Percentiles rank a stretch among this genome's conserved stretches.
These are phyloP conservation scores for Tetranychus truncatus DNA, from an alignment of 2,888 invertebrate genomes.

Conservation along the genomic window DNA sequence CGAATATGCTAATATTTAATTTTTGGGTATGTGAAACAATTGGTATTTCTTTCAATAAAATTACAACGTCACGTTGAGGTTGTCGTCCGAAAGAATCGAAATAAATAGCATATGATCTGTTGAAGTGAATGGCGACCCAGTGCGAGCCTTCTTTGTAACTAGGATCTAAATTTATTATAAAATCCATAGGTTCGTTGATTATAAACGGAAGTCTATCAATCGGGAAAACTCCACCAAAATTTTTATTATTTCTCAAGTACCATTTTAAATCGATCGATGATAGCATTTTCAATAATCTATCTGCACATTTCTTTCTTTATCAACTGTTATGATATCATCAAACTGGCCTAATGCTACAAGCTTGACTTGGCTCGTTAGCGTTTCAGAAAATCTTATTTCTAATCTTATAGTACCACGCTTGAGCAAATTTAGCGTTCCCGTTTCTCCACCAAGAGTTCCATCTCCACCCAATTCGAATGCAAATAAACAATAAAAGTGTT, in stretches of 20 bases:
- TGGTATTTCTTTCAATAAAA: too few species aligned
- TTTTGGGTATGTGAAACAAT: too few species aligned
- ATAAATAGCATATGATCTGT: not conserved
- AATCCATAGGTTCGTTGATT: not conserved
- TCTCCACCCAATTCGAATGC: not conserved
- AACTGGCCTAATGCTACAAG: not conserved
- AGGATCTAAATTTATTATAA: not conserved
- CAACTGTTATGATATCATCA: not conserved
- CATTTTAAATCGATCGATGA: not conserved
- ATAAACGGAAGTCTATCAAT: not conserved
- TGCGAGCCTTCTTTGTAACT: too few species aligned
- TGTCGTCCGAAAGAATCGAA: constrained; percentile 2
- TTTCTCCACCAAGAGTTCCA: not conserved
- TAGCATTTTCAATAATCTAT: not conserved
- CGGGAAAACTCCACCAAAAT: not conserved
- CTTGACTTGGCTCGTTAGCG: not conserved
- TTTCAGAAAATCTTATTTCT: not conserved
- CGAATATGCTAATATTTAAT: too few species aligned
- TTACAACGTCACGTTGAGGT: too few species aligned
- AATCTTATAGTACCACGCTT: not conserved
- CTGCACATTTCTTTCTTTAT: not conserved
- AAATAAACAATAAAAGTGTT: not conserved
- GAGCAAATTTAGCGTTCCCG: not conserved
- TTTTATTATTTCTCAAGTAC: not conserved
- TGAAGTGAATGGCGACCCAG: not conserved